Evolutionary conservation across 2,888 invertebrate genomes (phyloP), one percentile per base, ranked within the genome.

Genomic region (Molanna angustata): DNA sequence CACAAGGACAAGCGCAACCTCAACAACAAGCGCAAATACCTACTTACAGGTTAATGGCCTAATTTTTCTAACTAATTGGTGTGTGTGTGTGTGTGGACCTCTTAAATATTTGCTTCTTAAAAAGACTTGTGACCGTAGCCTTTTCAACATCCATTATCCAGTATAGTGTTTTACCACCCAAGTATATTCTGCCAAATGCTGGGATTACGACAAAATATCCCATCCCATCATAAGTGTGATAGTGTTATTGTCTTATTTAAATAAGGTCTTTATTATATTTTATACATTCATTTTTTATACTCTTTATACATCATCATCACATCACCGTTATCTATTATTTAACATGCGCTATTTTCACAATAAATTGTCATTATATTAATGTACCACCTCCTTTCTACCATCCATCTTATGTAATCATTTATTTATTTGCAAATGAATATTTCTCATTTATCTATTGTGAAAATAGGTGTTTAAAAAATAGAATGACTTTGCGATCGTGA

Each of bases 1-100:
- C 20, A 11, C 50, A 53, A 33, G 35, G 41, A 4, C 49, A 52
- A 27, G 40, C 39, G 37, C 57, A 56, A 19, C 41, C 59, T 32
- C 49, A 49, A 31, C 40, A 42, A 22, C 46, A 47, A 20, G 37
- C 22, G 27, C 50, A 42, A 49, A 40, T 63, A 56, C 64, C 64
- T 14, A 62, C 61, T 60, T 61, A 64, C 56, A 57, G 57, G 49
- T 56, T 56, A 56, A 61, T 58, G 62, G 60, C 60, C 59, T 58
- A 48, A 51, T 17, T 16, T 9, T n/a, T n/a, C n/a, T n/a, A n/a
- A n/a, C 27, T 27, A 27, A 7, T 18, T 6, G 6, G 18, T 17
- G 16, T 13, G 47, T 60, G 59, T 42, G 56, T 53, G 56, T 37
- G 49, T 56, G 46, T 43, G 60, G 19, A 37, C 14, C 19, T 11